Evolutionary conservation across 2,797 vertebrate species (phyloP), one percentile per base, ranked within the genome.

Genomic region (Pagetopsis macropterus): DNA sequence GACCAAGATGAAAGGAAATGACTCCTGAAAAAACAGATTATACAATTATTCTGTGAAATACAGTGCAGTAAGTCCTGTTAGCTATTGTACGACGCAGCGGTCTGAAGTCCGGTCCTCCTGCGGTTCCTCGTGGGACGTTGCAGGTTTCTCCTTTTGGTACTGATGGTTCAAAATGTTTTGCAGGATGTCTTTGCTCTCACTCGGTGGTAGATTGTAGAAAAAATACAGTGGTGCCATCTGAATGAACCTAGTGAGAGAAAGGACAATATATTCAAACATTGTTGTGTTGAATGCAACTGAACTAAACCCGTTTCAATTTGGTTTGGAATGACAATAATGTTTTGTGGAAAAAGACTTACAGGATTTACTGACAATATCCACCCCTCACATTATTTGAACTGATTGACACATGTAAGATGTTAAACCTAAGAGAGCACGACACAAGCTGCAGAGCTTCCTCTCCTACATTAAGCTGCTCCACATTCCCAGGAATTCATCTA

Each of bases 171-270:
- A 82, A 45, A 90, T 83, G 67, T 93, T 92, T 80, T 97, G 96
- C 21, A 98, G 94, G 49, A 98, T 92, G 54, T 96, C 96, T 86
- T 98, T 98, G 73, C 95, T 96, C 85, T 99, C 96, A 82, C 96
- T 97, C 0, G 93, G 86, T 3, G 97, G 96, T 49, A 98, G 94
- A 56, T 99, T 99, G 85, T 94, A 97, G 91, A 98, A 98, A 64
- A 95, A 98, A 81, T 97, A 98, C 64, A 96, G 96, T 3, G 96
- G 96, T 0, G 86, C 94, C 91, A 97, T 92, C 79, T 95, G 92
- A 85, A 95, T 52, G n/a, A 97, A 96, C 78, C 97, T 98, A 23
- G 37, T 0, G 21, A 17, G 9, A 1, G 27, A 70, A 15, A 59
- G 54, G 7, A 76, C 12, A 50, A n/a, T 13, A 4, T 37, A 41